Base-by-base conservation (phyloP, 2,113 vertebrate species). In the Orientallactaga bullata region DNA sequence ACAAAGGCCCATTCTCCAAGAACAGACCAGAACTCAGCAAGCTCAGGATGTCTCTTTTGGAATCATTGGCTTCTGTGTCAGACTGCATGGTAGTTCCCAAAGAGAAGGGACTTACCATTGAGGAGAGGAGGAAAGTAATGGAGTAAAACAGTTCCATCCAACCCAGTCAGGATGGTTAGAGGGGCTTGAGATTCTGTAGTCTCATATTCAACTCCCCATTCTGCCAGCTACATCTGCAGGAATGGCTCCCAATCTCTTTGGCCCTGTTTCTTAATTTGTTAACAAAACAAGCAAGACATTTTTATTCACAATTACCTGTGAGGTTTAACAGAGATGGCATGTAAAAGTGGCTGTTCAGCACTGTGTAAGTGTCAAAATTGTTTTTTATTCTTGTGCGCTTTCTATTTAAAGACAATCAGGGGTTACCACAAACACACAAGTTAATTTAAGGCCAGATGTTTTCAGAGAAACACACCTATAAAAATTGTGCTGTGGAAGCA, bases 361-460 rank as follows among this genome's bases (percentile, higher is more conserved):
- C 4, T 5, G 3, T 30, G 47, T 32, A 81, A 90, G 81, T 78
- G 5, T 94, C 68, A 85, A 94, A 95, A 77, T 65, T 68, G 60
- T 63, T 74, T 91, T 89, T 92, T 80, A 78, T 91, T 79, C 63
- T 74, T 76, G 15, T 84, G 42, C 84, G 55, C 74, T 96, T 94
- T 69, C 81, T 89, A 89, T 85, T 95, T 91, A 81, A 92, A 89
- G 66, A 94, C n/a, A 92, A 88, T n/a, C 35, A 30, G 32, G 13
- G 26, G 51, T 37, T 95, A 61, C 66, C 30, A 95, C 89, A 84
- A 89, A 94, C 83, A 94, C 69, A 93, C 76, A 89, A 93, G 90
- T 77, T 93, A 95, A 94, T 61, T 73, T 32, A 77, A 91, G 32
- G 65, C 76, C 90, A 91, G 58, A 89, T 95, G 90, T 93, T 94